Percentiles rank a stretch among this genome's conserved stretches.
These are phyloP conservation scores for Chloebia gouldiae DNA, from an alignment of 2,113 vertebrate genomes.

Conservation along the genomic window DNA sequence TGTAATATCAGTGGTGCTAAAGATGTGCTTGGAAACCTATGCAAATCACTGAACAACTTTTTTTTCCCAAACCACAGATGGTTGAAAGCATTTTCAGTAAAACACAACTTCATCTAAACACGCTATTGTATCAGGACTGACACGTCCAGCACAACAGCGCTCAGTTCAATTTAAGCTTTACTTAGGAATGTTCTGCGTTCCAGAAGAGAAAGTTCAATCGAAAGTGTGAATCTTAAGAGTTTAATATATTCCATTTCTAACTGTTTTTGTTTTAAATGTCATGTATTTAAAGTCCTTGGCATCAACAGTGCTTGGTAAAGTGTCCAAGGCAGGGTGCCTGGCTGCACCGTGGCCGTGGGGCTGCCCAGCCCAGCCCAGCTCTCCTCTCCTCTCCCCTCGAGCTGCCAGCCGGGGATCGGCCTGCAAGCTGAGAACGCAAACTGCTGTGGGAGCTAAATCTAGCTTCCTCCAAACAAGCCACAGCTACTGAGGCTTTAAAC, in stretches of 20 bases:
- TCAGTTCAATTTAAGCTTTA: neutral
- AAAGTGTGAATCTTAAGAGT: neutral
- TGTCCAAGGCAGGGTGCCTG: accelerated
- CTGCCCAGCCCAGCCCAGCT: neutral
- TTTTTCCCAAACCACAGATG: constrained; percentile 51
- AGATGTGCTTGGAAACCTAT: constrained; percentile 32
- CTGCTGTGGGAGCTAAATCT: neutral
- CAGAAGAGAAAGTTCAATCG: neutral
- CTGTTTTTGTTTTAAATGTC: neutral
- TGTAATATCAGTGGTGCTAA: constrained; percentile 25
- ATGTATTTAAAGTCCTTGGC: neutral
- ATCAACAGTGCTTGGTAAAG: neutral
- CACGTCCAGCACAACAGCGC: neutral
- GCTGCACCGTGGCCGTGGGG: neutral
- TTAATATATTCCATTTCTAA: neutral
- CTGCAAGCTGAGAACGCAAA: neutral
- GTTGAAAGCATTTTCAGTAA: neutral
- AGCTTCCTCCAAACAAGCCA: neutral
- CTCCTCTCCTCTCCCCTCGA: neutral
- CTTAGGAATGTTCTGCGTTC: neutral
- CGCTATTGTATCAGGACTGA: neutral
- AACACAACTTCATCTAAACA: neutral
- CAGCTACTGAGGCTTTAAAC: neutral
- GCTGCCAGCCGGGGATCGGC: neutral
- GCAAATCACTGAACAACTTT: constrained; percentile 37